Conservation (phyloP, 2,888 invertebrate genomes). For the Lutraria lutraria region DNA sequence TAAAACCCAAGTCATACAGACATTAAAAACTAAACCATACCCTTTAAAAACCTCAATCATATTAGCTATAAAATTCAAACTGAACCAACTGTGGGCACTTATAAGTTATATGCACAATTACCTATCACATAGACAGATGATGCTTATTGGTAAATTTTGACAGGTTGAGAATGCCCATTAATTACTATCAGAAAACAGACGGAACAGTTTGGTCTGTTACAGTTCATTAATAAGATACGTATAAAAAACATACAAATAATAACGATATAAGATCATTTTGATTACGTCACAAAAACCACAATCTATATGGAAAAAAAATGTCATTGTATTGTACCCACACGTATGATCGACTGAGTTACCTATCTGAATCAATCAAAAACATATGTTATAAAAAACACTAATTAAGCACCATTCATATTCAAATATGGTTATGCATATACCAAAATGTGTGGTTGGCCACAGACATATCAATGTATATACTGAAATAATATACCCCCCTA, state of each 20-base stretch:
- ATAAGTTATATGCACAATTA: neutral
- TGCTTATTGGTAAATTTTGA: neutral
- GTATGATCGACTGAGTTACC: neutral
- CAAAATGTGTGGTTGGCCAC: neutral
- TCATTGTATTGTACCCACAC: neutral
- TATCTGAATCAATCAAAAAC: conserved; percentile 1
- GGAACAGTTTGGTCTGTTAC: neutral
- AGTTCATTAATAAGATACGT: neutral
- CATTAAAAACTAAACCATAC: neutral
- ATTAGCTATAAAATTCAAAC: no score
- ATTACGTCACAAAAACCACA: conserved; percentile 17
- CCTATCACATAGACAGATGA: neutral
- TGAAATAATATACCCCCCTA: neutral
- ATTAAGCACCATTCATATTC: conserved; percentile 18
- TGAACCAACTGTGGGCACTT: no score
- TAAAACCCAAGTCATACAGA: neutral
- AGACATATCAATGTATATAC: neutral
- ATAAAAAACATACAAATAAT: neutral
- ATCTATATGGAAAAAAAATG: neutral
- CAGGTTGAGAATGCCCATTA: neutral
- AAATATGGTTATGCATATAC: neutral
- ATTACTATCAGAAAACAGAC: conserved; percentile 4
- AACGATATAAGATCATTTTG: neutral
- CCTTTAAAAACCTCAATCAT: neutral
- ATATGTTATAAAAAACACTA: neutral